Evolutionary conservation across 37 sponge, comb jelly and placozoan species (phyloP), one percentile per base, ranked within the genome.

Genomic region (Diacarnus erythraeanus): DNA sequence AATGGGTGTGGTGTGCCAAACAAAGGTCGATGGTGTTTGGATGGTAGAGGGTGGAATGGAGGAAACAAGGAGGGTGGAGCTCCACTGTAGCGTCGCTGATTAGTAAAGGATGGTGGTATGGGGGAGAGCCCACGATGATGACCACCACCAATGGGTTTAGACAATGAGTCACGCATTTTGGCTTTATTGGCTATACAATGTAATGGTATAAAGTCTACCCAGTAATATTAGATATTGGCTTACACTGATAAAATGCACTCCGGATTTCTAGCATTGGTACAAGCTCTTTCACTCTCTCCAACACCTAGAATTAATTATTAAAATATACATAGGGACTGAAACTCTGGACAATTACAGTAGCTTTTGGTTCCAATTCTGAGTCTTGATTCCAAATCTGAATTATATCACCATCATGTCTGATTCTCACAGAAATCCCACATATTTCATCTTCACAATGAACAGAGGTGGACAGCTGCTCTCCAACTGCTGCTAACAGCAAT

Each of bases 341-440:
- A 6, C 9, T n/a, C n/a, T n/a, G n/a, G n/a, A n/a, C n/a, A 47
- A 80, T 76, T 56, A 89, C 90, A 8, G 72, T 70, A 1, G 91
- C 64, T n/a, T 70, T n/a, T 20, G 44, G 57, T 18, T 36, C 65
- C 38, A 59, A 56, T 21, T 42, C 66, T 0, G 86, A 77, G 42
- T 85, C 74, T 39, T 74, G 47, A 54, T 90, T 78, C 91, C 91
- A 90, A 4, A 90, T 77, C 58, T 90, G 91, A 10, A 90, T 68
- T 61, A 79, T 70, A 2, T 54, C 34, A 21, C 74, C 79, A 21
- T 40, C 33, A 29, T 67, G 65, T 51, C 91, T 38, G 22, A 85
- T 85, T 31, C 82, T 64, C 21, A 90, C 83, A 77, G 86, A 85
- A 40, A 90, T 83, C 27, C 91, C 91, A 63, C 81, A 77, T 23